A percentile compares a stretch with the other conserved stretches of the same genome.
Evolutionary conservation across 1,140 invertebrate species (phyloP).

Genomic region (Drosophila sucinea): DNA sequence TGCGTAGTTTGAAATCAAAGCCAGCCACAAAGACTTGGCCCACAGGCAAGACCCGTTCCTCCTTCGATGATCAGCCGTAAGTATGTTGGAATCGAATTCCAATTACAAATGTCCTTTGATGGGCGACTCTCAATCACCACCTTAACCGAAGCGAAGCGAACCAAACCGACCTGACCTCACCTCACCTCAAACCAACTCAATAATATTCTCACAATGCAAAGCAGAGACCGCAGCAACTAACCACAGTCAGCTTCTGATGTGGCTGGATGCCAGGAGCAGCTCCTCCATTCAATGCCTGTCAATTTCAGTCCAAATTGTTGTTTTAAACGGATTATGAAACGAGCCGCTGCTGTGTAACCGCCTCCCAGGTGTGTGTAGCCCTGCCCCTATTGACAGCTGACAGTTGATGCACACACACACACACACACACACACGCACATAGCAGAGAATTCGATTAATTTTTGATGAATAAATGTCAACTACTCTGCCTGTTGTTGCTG

Average conservation of each 20-base stretch:
- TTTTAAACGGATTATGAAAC: constrained; percentile 68
- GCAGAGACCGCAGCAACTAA: constrained; percentile 12
- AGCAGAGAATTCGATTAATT: constrained; percentile 73
- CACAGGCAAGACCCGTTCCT: background rate
- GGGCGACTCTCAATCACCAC: background rate
- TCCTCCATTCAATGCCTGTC: constrained; percentile 37
- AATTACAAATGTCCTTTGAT: constrained; percentile 34
- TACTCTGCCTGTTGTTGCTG: constrained; percentile 35
- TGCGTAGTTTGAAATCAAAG: constrained; percentile 20
- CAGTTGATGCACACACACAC: constrained; percentile 48
- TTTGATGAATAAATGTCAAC: constrained; percentile 81
- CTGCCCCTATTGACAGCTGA: constrained; percentile 56
- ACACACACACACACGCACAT: constrained; percentile 35
- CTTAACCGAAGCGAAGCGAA: background rate
- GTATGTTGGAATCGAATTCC: constrained; percentile 25
- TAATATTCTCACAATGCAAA: constrained; percentile 40
- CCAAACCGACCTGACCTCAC: background rate
- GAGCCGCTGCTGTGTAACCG: background rate
- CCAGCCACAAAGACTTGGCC: constrained; percentile 13
- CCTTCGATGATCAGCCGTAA: background rate
- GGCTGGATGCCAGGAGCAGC: background rate
- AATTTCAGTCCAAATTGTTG: constrained; percentile 61
- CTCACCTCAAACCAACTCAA: constrained; percentile 12
- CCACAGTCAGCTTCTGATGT: constrained; percentile 29
- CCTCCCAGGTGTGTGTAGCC: constrained; percentile 1